Evolutionary conservation across 2,888 invertebrate genomes (phyloP).

Genomic region (Orgyia antiqua): DNA sequence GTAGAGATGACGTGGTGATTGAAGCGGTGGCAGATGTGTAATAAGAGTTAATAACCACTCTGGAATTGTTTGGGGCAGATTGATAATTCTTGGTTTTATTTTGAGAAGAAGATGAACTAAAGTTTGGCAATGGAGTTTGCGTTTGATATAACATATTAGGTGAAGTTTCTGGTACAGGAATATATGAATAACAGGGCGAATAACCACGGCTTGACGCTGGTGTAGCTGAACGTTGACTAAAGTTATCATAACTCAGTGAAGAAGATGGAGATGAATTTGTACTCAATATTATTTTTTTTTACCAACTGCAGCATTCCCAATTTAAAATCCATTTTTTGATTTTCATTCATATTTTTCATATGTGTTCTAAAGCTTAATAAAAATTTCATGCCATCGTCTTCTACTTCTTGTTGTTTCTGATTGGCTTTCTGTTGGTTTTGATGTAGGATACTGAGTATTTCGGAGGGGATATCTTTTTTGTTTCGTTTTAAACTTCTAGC

Average conservation of each 20-base stretch:
- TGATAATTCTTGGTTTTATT: constrained; percentile 6
- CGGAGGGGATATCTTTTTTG: constrained; percentile 10
- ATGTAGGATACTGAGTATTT: constrained; percentile 14
- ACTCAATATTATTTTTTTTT: constrained; percentile 10
- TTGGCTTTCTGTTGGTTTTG: constrained; percentile 12
- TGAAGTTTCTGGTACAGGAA: no score
- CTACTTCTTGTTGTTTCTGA: constrained; percentile 12
- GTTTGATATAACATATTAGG: no score
- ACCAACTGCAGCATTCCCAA: constrained; percentile 9
- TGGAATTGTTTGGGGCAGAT: constrained; percentile 7
- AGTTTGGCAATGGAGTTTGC: no score
- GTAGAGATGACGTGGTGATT: constrained; percentile 6
- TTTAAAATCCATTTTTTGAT: constrained; percentile 13
- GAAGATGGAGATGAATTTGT: neutral
- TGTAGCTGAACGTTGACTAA: no score
- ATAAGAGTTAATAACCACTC: constrained; percentile 4
- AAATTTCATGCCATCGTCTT: constrained; percentile 13
- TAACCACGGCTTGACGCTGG: no score
- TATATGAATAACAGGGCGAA: no score
- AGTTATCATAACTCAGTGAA: no score
- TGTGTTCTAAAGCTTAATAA: constrained; percentile 15
- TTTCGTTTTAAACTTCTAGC: constrained; percentile 8
- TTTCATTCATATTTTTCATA: constrained; percentile 13
- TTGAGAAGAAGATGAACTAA: no score
- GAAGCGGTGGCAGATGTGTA: constrained; percentile 6